These are phyloP conservation scores for Aleadryas rufinucha DNA, from an alignment of 2,113 vertebrate genomes.

Conservation along the genomic window DNA sequence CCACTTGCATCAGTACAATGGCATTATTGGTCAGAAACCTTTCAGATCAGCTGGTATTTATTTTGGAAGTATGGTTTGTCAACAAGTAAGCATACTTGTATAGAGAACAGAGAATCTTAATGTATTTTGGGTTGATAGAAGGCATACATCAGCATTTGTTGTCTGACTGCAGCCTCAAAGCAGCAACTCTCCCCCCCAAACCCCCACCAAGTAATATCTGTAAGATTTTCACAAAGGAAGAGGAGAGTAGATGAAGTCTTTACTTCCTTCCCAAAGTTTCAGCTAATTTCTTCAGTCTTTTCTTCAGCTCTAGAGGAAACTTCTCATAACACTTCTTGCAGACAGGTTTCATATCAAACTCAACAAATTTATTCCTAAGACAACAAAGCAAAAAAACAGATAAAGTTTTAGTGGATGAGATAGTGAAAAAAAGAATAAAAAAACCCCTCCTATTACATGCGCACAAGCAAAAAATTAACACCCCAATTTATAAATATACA, in stretches of 20 bases:
- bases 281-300: constrained; percentile 96
- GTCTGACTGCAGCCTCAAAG: constrained; percentile 29
- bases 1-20: background rate
- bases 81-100: background rate
- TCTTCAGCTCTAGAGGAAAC: constrained; percentile 97
- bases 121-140: background rate
- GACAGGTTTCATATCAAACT: constrained; percentile 99
- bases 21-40: background rate
- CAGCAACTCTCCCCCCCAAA: background rate
- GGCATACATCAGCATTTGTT: background rate
- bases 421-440: background rate
- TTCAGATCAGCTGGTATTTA: constrained; percentile 8
- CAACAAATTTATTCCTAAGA: constrained; percentile 98
- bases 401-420: background rate
- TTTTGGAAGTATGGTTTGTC: background rate
- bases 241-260: constrained; percentile 13
- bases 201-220: background rate
- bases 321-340: constrained; percentile 99
- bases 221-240: constrained; percentile 32
- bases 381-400: background rate
- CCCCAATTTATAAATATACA: background rate
- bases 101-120: background rate
- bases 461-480: background rate
- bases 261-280: constrained; percentile 92
- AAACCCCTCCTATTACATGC: background rate